Conservation (phyloP, 2,113 vertebrate species). For the Laterallus jamaicensis region DNA sequence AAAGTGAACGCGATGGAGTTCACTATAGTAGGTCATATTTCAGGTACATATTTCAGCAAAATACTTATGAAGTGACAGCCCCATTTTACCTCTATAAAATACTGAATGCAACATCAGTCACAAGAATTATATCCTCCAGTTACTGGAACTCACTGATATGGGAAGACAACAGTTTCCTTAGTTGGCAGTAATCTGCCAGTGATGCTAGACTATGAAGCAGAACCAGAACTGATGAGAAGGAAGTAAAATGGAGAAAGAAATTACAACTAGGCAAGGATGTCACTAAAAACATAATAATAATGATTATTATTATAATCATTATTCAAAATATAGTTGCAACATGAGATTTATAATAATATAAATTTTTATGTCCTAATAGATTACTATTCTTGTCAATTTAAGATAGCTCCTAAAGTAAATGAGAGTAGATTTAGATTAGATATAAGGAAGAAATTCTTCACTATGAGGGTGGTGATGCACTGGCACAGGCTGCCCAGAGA, state of each 20-base stretch:
- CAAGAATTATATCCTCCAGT: neutral
- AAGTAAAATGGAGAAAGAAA: neutral
- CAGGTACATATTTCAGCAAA: neutral
- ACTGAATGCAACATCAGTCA: neutral
- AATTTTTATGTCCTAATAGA: neutral
- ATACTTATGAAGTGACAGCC: neutral
- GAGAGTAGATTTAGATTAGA: neutral
- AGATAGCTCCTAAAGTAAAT: neutral
- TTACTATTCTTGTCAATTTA: neutral
- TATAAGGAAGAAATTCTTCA: neutral
- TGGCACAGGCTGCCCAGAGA: neutral
- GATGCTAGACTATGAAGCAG: neutral
- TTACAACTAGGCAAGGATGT: neutral
- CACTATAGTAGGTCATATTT: neutral
- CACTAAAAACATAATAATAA: neutral
- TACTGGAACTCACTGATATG: neutral
- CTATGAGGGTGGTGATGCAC: neutral
- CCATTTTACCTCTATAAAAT: neutral
- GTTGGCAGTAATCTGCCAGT: neutral
- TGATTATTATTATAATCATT: neutral
- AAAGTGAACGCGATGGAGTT: neutral
- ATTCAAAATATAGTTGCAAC: neutral
- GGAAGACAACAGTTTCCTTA: neutral
- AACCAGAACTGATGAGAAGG: neutral
- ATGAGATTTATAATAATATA: neutral